Conservation (phyloP, 2,113 vertebrate species). For the Eptesicus fuscus region DNA sequence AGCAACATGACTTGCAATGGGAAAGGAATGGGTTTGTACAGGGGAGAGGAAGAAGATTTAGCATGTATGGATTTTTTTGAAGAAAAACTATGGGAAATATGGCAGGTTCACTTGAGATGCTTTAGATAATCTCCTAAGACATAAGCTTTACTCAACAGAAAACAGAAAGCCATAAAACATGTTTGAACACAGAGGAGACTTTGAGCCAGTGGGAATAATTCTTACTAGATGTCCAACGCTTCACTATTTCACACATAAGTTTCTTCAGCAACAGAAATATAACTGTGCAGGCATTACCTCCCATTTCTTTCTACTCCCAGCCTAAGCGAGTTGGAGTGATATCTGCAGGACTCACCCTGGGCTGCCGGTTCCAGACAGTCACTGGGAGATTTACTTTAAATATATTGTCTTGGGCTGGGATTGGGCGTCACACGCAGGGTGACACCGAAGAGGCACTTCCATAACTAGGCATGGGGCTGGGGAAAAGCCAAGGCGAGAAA, state of each 20-base stretch:
- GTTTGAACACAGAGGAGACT: not conserved
- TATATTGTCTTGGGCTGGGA: not conserved
- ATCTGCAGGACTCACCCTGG: not conserved
- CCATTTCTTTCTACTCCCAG: not conserved
- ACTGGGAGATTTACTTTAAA: not conserved
- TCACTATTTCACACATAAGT: accelerated
- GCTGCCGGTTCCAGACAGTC: accelerated
- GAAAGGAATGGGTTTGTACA: not conserved
- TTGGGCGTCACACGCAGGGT: not conserved
- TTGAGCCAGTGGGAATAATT: not conserved
- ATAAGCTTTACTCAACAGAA: not conserved
- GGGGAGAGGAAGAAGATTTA: not conserved
- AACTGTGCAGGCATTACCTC: too few species aligned
- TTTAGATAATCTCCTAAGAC: not conserved
- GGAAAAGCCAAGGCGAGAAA: not conserved
- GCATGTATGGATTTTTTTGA: not conserved
- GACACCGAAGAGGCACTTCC: not conserved
- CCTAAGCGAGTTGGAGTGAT: accelerated
- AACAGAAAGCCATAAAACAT: not conserved
- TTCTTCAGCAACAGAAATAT: not conserved
- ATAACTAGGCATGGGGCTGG: not conserved
- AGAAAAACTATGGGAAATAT: not conserved
- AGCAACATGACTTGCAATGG: not conserved
- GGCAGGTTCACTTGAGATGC: not conserved
- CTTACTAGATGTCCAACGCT: not conserved